Base-by-base conservation (phyloP, 2,888 invertebrate genomes). In the Omphaloscelis lunosa region DNA sequence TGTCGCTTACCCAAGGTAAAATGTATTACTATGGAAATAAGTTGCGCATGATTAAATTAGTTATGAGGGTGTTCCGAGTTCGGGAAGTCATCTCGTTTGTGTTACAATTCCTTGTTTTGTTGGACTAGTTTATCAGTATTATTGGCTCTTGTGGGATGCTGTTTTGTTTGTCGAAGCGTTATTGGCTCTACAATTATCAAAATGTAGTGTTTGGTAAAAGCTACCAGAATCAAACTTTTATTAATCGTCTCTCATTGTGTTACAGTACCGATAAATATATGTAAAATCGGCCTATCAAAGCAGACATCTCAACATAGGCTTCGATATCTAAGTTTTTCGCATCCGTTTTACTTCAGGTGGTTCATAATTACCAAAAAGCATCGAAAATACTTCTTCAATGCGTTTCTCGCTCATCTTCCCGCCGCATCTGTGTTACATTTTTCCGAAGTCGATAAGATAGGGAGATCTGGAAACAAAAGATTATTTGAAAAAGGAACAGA, bases 1-100 rank as follows among this genome's bases (percentile, higher is more conserved):
- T 87, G 89, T 86, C 89, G 87, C 82, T 80, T 76, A 82, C 76
- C 75, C 72, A 82, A 88, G 83, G 89, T 86, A 75, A 82, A 88
- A 86, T 82, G 82, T 87, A 86, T 89, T 88, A 84, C 85, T 85
- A 88, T 87, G 88, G 86, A 75, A 87, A 88, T 87, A 88, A 86
- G 80, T 83, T 80, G 72, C 39, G 75, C 56, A 82, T 88, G 88
- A 88, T 88, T 88, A 88, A 84, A 88, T 83, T 82, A 86, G 82
- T 84, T 84, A 84, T 73, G 78, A 53, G 71, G 72, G 53, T 53
- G 61, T 77, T 71, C 56, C 7, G 53, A 61, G 48, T 75, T 79
- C 34, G 34, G 51, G 48, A 61, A 66, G 72, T 72, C 61, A 27
- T 71, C 56, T 59, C 70, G 72, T 75, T 87, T 69, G 27, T 75